Conservation (phyloP, 2,888 invertebrate genomes). For the Drosophila austrosaltans region DNA sequence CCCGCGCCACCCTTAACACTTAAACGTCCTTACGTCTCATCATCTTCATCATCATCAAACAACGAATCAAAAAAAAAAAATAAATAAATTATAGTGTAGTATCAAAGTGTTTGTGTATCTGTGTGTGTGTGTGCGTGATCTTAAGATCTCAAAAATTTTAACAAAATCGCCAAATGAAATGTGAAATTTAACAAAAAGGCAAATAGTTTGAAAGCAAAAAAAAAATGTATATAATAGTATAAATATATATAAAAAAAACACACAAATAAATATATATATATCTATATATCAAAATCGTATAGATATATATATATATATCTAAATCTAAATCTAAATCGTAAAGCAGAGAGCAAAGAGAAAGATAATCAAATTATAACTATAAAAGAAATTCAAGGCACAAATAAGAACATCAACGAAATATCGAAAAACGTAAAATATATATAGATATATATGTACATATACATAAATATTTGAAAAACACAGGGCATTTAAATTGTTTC, state of each 20-base stretch:
- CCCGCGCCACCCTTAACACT: background rate
- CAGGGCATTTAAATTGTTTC: too few species aligned
- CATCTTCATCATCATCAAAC: background rate
- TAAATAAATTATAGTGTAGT: constrained; percentile 1
- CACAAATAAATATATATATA: background rate
- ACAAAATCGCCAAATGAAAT: constrained; percentile 26
- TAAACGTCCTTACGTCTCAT: background rate
- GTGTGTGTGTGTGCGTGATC: constrained; percentile 1
- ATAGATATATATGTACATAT: background rate
- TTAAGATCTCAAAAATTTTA: constrained; percentile 13
- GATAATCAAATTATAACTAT: constrained; percentile 8
- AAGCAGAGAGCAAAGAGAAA: constrained; percentile 6
- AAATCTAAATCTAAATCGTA: constrained; percentile 10
- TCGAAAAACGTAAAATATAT: background rate
- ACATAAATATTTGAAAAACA: background rate
- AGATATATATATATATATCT: constrained; percentile 3
- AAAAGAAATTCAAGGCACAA: background rate
- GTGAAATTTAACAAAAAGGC: constrained; percentile 30
- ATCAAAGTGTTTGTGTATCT: background rate
- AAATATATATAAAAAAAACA: background rate
- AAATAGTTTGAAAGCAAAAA: constrained; percentile 10
- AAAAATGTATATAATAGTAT: constrained; percentile 7
- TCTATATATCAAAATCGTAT: background rate
- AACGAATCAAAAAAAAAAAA: background rate
- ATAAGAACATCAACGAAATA: background rate